Base-by-base conservation (phyloP, 2,888 invertebrate genomes). In the Pristionchus maxplancki region DNA sequence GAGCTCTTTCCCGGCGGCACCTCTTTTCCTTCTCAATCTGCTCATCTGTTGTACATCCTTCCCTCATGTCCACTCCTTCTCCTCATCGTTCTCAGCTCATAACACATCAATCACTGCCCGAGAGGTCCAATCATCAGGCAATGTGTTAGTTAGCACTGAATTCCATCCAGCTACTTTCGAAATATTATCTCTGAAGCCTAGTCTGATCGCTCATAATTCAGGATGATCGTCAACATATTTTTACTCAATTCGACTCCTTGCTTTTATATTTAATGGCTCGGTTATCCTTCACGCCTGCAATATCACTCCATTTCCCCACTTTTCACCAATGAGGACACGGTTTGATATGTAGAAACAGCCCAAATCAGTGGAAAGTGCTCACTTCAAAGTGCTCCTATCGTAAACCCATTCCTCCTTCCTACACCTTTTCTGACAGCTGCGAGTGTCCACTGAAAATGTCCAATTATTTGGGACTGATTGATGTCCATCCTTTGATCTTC, bases 381-480 rank as follows among this genome's bases (percentile, higher is more conserved):
- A 50, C 24, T 24, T 58, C 58, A n/a, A 24, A 11, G 6, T 58
- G 20, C 13, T 28, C 44, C 78, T 28, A 78, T 71, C 71, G 37
- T 44, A 48, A 74, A 74, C 13, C 44, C 48, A 78, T 78, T 48
- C 44, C 28, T 48, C 44, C 28, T 71, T n/a, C 44, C 78, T 78
- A 78, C 78, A 78, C 78, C 78, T 78, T 48, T 78, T 78, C 78
- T 78, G 78, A 44, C 78, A 78, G 48, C 78, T 78, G 78, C 78
- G 9, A 9, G 4, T 15, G n/a, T 44, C 44, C 78, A 78, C 44
- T 78, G 44, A 48, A 78, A 78, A 48, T 44, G 78, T 78, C 78
- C 78, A 78, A 78, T 78, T 78, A 78, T 78, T 78, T n/a, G 9
- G 37, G 17, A 24, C 44, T 78, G 78, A 78, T 78, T 8, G 48